Evolutionary conservation across 30 jellyfish, hydroid and myxozoan genomes (phyloP), one percentile per base, ranked within the genome.

Genomic region (Clytia hemisphaerica): DNA sequence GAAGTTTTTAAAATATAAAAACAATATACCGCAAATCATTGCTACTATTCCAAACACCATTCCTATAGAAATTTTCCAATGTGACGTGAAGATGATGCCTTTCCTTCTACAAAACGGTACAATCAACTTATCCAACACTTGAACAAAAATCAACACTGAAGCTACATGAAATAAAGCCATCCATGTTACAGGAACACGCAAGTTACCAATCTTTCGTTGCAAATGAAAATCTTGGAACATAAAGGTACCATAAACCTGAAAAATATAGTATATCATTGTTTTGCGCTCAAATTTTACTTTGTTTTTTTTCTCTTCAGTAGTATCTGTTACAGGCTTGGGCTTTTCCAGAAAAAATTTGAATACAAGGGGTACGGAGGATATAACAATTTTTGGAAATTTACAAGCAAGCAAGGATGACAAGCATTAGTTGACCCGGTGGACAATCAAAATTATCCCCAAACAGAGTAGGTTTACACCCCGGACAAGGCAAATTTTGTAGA

Each of bases 181-280:
- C 95, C 95, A 84, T 50, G 95, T 61, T 19, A 84, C 78, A n/a
- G 95, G 92, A 46, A 84, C 26, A 37, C 33, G 33, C 3, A 44
- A 40, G 40, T 37, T 55, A 2, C 93, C 95, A 59, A 84, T 29
- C 16, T 73, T 27, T 29, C 71, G 49, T 37, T 84, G 69, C 67
- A 84, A 67, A 71, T 84, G 95, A 42, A 84, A 34, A 32, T 82
- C 95, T 76, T 84, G 95, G 51, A 40, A 77, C 54, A 45, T 66
- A 50, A 60, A 84, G 18, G 95, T 84, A 31, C 78, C 69, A 65
- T 76, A 84, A 44, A 82, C 54, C 93, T 84, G 68, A 58, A 60
- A 64, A 58, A 65, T 25, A 57, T n/a, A 19, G 50, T 51, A 18
- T 9, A 53, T 2, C n/a, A 12, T 12, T 29, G 14, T 14, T 14